Base-by-base conservation (phyloP, 1,140 invertebrate species). In the Tetraneura akinire region DNA sequence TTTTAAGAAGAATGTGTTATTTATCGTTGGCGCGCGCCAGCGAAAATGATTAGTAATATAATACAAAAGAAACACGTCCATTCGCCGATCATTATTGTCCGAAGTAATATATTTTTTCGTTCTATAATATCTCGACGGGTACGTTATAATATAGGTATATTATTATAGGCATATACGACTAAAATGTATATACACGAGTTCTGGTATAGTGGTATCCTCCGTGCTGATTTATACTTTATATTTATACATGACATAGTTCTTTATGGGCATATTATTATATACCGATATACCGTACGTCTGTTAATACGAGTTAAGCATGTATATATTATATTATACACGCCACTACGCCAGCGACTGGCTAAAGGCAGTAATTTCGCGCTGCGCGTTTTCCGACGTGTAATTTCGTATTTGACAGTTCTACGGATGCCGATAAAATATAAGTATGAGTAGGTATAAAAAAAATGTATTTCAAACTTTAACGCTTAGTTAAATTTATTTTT, bases 1-100 rank as follows among this genome's bases (percentile, higher is more conserved):
- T 71, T 71, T 71, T 49, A 14, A 13, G 23, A 16, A 13, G 23
- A 71, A 51, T n/a, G 47, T 21, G 68, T 71, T 51, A 55, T 57
- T 74, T 74, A 74, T 74, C 32, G 64, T 45, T 68, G 32, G 32
- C 26, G 29, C 64, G 53, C 18, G 51, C n/a, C 32, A 51, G 71
- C 51, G 71, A 55, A 53, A 57, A 76, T 23, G 32, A 76, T 76
- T 76, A 76, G 51, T 57, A 42, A 26, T 42, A 10, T 42, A 57
- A 42, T 42, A 42, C 18, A 16, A 76, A 76, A 37, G 29, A 49
- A 32, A 37, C 64, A 45, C 64, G 64, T 68, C 53, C 26, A 45
- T 16, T 29, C 68, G 47, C 45, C 51, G 71, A 57, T 42, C 29
- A 23, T 76, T 26, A 55, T 55, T 57, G 9, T 37, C 11, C 37